phyloP scores from a whole-genome alignment of 2,888 invertebrate species.

The Acrocera orbiculus region DNA sequence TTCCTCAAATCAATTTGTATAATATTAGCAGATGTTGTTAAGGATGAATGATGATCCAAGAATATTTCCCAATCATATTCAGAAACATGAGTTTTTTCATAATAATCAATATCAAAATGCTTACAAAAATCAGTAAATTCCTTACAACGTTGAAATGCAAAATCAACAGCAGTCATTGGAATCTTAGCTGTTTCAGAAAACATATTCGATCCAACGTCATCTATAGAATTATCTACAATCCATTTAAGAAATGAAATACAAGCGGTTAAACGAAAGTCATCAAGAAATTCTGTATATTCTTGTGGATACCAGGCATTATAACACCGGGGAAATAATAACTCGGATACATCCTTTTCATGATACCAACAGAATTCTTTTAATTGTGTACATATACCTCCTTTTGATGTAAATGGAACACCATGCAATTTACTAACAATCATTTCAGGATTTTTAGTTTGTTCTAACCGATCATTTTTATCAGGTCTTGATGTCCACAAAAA shows the following conservation, averaged over 20 bases:
- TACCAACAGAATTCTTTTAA: constrained; percentile 74
- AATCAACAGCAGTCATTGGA: constrained; percentile 58
- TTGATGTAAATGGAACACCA: constrained; percentile 77
- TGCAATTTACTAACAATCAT: constrained; percentile 67
- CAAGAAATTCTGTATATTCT: constrained; percentile 64
- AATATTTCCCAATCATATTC: constrained; percentile 85
- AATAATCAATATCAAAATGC: constrained; percentile 61
- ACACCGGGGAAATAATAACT: constrained; percentile 71
- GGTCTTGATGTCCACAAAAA: constrained; percentile 81
- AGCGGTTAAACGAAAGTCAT: constrained; percentile 78
- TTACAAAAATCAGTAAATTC: constrained; percentile 57
- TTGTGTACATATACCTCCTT: constrained; percentile 67
- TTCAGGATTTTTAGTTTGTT: constrained; percentile 34
- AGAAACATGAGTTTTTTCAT: constrained; percentile 45
- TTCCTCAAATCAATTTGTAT: constrained; percentile 28
- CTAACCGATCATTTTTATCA: constrained; percentile 41
- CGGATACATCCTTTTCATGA: constrained; percentile 61
- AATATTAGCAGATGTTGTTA: constrained; percentile 46
- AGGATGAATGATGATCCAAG: constrained; percentile 45
- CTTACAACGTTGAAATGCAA: constrained; percentile 60
- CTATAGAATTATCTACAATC: constrained; percentile 37
- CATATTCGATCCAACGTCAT: constrained; percentile 17
- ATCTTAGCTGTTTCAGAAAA: constrained; percentile 44
- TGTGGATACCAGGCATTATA: constrained; percentile 69
- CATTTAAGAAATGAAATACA: constrained; percentile 71